Evolutionary conservation across 2,113 vertebrate species (phyloP).

Genomic region (Colistium nudipinnis): DNA sequence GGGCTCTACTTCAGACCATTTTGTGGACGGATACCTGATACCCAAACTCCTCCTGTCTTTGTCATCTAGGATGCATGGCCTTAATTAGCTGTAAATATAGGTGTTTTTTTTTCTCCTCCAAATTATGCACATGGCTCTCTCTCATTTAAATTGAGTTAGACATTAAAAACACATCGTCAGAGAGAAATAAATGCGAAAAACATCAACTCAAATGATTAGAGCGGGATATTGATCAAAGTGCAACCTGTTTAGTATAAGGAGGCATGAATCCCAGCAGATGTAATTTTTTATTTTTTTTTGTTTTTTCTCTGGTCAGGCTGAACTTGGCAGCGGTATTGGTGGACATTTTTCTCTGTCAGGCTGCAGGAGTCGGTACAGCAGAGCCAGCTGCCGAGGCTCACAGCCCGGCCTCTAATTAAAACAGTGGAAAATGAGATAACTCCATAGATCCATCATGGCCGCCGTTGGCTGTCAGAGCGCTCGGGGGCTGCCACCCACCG

Average conservation of each 20-base stretch:
- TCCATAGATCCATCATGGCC: conserved; percentile 95
- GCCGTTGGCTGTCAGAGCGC: conserved; percentile 89
- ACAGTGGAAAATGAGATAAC: conserved; percentile 99
- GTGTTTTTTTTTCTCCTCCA: conserved; percentile 69
- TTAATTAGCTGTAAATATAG: conserved; percentile 76
- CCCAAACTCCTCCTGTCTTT: conserved; percentile 73
- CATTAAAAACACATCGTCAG: conserved; percentile 44
- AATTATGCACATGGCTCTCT: conserved; percentile 73
- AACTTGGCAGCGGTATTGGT: conserved; percentile 85
- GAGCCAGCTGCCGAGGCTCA: conserved; percentile 95
- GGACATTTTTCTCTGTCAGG: conserved; percentile 98
- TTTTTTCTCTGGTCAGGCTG: conserved; percentile 74
- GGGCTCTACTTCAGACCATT: conserved; percentile 43
- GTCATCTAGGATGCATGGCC: conserved; percentile 63
- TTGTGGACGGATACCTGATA: conserved; percentile 72
- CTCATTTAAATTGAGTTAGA: conserved; percentile 67
- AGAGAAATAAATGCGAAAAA: not conserved
- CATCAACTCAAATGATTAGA: conserved; percentile 27
- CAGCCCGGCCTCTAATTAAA: conserved; percentile 97
- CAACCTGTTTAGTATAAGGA: conserved; percentile 83
- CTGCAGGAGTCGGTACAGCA: conserved; percentile 90
- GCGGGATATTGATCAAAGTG: conserved; percentile 46
- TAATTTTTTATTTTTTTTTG: conserved; percentile 60
- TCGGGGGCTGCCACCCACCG: conserved; percentile 89
- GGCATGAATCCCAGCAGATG: conserved; percentile 85